Evolutionary conservation across 1,140 invertebrate species (phyloP), one percentile per base, ranked within the genome.

Genomic region (Pygmarrhopalites habei): DNA sequence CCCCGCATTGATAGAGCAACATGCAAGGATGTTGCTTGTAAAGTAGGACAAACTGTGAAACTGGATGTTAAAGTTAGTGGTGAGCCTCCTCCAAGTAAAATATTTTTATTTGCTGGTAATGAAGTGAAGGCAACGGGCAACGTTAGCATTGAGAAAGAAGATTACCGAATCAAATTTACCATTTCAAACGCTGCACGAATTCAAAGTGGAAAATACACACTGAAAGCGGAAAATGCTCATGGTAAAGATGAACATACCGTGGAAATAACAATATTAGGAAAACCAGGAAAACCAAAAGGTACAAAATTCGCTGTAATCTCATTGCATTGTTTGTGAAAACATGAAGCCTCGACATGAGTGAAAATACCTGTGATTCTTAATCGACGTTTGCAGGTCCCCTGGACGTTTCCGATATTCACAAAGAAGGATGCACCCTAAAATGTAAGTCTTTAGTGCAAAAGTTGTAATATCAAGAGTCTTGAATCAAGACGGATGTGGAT

Each of bases 1-100:
- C 93, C 94, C 1, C 89, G 87, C 74, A 97, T 98, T 74, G 92
- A 95, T 74, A 83, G 92, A 55, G 88, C 86, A 1, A 91, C 89
- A 68, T 79, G 95, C 66, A 89, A 88, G 67, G 89, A 94, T 72
- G 79, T 93, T 4, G 90, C 85, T 0, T 82, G 95, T 60, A 91
- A 92, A 74, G 89, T 88, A 39, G 92, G 92, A 47, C 88, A 90
- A 74, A 81, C 85, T 52, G 83, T 95, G 62, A 82, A 88, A 10
- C 78, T 94, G 66, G 91, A 93, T 74, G 85, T 93, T 19, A 92
- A 93, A 75, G 85, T 95, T 7, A 86, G 82, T 68, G 92, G 92
- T 68, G 92, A 95, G 79, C 92, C 67, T 25, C 67, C 67, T 29
- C 89, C 88, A 74, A 82, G 81, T 1, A 92, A 92, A 73, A 83